phyloP scores from a whole-genome alignment of 2,113 vertebrate genomes.

The Phalacrocorax carbo region DNA sequence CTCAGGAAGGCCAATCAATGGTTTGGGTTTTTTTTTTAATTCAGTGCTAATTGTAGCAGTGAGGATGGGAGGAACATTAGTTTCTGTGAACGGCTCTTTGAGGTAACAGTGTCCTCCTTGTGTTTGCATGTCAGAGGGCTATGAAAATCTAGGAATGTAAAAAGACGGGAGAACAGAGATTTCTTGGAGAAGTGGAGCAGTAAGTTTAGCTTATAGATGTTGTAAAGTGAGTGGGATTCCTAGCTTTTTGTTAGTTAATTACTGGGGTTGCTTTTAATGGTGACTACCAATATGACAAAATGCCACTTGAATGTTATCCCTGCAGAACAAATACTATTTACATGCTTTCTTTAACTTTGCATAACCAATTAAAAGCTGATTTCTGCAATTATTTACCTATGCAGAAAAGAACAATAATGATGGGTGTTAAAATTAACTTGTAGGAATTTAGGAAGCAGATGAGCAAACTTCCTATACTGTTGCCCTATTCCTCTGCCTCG shows the following conservation, averaged over 20 bases:
- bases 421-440: neutral
- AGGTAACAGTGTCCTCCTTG: neutral
- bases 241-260: neutral
- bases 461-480: neutral
- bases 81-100: neutral
- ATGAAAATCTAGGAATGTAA: neutral
- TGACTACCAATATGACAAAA: slow-evolving; percentile 16
- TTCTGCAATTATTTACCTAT: neutral
- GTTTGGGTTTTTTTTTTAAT: neutral
- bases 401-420: neutral
- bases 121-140: neutral
- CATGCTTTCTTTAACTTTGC: neutral
- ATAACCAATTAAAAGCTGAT: neutral
- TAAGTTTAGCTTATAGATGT: neutral
- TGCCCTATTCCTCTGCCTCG: neutral
- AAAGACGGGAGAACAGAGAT: neutral
- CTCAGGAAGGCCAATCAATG: neutral
- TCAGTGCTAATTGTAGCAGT: neutral
- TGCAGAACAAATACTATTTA: neutral
- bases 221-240: neutral
- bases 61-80: neutral
- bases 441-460: slow-evolving; percentile 27
- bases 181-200: neutral
- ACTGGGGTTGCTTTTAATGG: slow-evolving; percentile 1
- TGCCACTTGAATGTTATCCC: neutral